Percentiles rank a stretch among this genome's conserved stretches.
Evolutionary conservation across 2,797 vertebrate species (phyloP).

Genomic region (Catharus ustulatus): DNA sequence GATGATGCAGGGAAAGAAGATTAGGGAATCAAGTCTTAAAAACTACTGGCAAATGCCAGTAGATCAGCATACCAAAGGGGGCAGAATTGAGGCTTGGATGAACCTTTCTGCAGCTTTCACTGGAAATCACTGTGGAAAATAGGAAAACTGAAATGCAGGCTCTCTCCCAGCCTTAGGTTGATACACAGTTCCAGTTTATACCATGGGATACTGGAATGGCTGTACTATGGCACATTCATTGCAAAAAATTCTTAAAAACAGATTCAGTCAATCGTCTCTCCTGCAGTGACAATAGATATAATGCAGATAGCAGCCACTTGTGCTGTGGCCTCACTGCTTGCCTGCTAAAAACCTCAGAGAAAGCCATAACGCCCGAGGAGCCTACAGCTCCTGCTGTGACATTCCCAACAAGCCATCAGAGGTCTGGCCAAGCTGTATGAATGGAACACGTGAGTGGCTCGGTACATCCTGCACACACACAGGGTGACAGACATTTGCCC

Average conservation of each 20-base stretch:
- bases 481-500: not conserved
- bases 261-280: not conserved
- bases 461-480: not conserved
- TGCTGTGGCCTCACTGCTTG: not conserved
- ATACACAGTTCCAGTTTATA: not conserved
- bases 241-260: not conserved
- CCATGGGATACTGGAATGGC: not conserved
- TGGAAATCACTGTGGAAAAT: not conserved
- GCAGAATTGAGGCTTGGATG: not conserved
- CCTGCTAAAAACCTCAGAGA: not conserved
- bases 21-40: not conserved
- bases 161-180: not conserved
- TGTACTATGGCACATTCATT: not conserved
- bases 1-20: not conserved
- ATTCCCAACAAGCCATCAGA: not conserved
- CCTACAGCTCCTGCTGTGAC: not conserved
- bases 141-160: not conserved
- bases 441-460: not conserved
- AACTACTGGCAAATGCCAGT: not conserved
- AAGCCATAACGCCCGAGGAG: fast-evolving
- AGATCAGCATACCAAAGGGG: not conserved
- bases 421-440: not conserved
- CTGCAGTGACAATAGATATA: not conserved
- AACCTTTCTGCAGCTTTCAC: not conserved
- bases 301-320: not conserved